These are phyloP conservation scores for Manduca sexta DNA, from an alignment of 1,140 invertebrate species.

Conservation along the genomic window DNA sequence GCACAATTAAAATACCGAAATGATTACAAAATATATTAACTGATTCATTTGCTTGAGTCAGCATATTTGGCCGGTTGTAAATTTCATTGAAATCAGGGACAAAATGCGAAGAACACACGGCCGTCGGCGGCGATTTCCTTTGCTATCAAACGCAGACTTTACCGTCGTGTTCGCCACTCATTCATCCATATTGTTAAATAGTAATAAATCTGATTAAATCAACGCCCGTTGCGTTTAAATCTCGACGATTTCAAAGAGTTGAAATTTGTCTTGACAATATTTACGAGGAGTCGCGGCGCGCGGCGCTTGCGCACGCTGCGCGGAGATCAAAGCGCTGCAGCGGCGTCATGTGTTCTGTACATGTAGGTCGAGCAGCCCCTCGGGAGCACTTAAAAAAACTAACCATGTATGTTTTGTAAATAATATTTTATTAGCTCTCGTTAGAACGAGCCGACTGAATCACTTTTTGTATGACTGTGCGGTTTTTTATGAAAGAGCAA, in stretches of 20 bases:
- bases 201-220: slow-evolving; percentile 56
- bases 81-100: too few species aligned
- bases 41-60: too few species aligned
- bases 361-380: slow-evolving; percentile 54
- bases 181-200: slow-evolving; percentile 32
- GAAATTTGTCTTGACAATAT: slow-evolving; percentile 66
- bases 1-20: too few species aligned
- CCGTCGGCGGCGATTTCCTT: slow-evolving; percentile 18
- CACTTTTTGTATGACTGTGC: slow-evolving; percentile 1
- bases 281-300: slow-evolving; percentile 34
- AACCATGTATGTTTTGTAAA: slow-evolving; percentile 57
- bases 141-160: slow-evolving; percentile 27
- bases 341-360: slow-evolving; percentile 44
- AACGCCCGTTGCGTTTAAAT: slow-evolving; percentile 27
- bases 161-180: slow-evolving; percentile 23
- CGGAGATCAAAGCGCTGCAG: slow-evolving; percentile 45
- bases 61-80: too few species aligned
- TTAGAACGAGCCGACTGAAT: slow-evolving; percentile 11
- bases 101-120: too few species aligned
- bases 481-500: too few species aligned
- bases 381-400: slow-evolving; percentile 53
- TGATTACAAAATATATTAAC: too few species aligned
- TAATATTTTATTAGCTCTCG: slow-evolving; percentile 51
- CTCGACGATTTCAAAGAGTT: slow-evolving; percentile 54
- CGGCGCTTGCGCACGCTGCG: slow-evolving; percentile 21